phyloP scores from a whole-genome alignment of 1,140 invertebrate genomes.

The Drosophila ogumai region DNA sequence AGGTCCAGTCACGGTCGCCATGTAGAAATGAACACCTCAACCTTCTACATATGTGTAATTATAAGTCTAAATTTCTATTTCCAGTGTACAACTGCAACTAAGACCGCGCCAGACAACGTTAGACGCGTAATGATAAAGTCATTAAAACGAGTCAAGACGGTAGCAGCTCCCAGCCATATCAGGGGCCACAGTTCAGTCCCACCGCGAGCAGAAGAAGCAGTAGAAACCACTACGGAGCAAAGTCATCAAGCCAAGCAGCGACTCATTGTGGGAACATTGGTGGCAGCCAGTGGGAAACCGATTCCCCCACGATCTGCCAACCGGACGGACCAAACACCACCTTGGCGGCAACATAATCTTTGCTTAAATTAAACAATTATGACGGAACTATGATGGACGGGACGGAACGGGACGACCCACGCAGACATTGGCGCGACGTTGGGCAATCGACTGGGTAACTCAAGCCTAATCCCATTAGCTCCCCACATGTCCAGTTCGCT shows the following conservation, averaged over 20 bases:
- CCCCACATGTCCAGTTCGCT: constrained; percentile 39
- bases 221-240: constrained; percentile 12
- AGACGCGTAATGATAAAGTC: constrained; percentile 71
- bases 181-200: constrained; percentile 68
- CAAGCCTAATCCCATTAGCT: constrained; percentile 73
- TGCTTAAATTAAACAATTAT: constrained; percentile 79
- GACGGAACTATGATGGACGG: constrained; percentile 42
- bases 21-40: neutral
- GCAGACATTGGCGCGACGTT: constrained; percentile 1
- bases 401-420: constrained; percentile 1
- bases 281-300: constrained; percentile 52
- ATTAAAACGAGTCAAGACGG: constrained; percentile 63
- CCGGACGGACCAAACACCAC: constrained; percentile 24
- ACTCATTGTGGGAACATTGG: constrained; percentile 65
- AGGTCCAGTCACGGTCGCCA: neutral
- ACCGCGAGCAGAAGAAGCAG: constrained; percentile 1
- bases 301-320: constrained; percentile 32
- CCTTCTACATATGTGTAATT: neutral
- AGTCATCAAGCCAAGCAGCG: constrained; percentile 68
- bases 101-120: constrained; percentile 19
- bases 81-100: constrained; percentile 30
- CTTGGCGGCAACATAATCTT: constrained; percentile 57
- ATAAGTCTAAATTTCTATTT: neutral
- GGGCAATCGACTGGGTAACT: constrained; percentile 53
- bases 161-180: constrained; percentile 65